These are phyloP conservation scores for Thalpophila matura DNA, from an alignment of 2,888 invertebrate species.

Conservation along the genomic window DNA sequence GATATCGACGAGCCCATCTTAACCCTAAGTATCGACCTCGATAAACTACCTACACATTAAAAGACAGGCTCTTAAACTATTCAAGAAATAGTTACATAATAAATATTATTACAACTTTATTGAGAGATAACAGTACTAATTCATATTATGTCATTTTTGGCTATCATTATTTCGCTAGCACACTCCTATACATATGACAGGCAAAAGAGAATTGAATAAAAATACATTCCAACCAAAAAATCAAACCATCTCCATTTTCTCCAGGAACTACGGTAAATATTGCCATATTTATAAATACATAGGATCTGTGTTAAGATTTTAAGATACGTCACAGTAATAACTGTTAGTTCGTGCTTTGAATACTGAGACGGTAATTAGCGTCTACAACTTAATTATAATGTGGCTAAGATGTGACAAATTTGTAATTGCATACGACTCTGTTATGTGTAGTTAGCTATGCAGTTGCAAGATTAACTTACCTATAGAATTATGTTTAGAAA, in stretches of 20 bases:
- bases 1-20: slow-evolving; percentile 69
- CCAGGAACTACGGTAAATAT: slow-evolving; percentile 21
- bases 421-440: slow-evolving; percentile 30
- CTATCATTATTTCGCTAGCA: neutral
- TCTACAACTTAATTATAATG: slow-evolving; percentile 37
- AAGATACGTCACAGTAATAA: slow-evolving; percentile 27
- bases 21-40: slow-evolving; percentile 62
- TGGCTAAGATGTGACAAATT: slow-evolving; percentile 47
- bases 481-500: no score
- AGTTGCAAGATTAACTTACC: neutral
- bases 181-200: neutral
- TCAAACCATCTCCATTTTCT: slow-evolving; percentile 11
- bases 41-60: slow-evolving; percentile 57
- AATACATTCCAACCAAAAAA: neutral
- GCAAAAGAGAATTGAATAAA: neutral
- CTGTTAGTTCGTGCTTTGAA: slow-evolving; percentile 28
- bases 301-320: slow-evolving; percentile 29
- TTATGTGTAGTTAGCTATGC: slow-evolving; percentile 14
- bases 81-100: slow-evolving; percentile 15
- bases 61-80: slow-evolving; percentile 46
- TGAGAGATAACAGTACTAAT: no score
- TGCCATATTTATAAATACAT: slow-evolving; percentile 16
- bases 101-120: slow-evolving; percentile 9
- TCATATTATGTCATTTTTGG: neutral
- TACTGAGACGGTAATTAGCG: slow-evolving; percentile 33